Conservation (phyloP, 2,113 vertebrate genomes). For the Pelmatolapia mariae region DNA sequence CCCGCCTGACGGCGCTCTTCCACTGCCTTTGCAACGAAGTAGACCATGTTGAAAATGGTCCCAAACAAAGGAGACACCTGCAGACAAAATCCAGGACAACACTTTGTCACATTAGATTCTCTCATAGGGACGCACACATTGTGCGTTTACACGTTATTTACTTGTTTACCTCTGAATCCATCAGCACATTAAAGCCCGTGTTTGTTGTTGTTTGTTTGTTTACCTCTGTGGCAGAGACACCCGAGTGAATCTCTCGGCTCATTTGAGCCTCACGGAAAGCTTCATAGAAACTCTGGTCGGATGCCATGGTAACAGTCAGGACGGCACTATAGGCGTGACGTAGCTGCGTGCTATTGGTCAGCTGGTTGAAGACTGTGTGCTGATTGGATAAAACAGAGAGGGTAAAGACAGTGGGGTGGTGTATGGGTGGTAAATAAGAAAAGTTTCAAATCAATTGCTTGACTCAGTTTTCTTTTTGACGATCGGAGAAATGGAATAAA, state of each 20-base stretch:
- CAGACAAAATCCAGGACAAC: background rate
- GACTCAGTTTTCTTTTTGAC: background rate
- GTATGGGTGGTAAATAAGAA: background rate
- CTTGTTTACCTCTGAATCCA: background rate
- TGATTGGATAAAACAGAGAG: background rate
- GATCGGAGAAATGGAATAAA: background rate
- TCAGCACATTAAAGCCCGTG: background rate
- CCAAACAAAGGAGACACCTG: slow-evolving; percentile 87
- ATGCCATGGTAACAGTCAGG: slow-evolving; percentile 80
- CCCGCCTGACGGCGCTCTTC: slow-evolving; percentile 57
- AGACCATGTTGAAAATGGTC: slow-evolving; percentile 84
- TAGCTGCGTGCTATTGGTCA: slow-evolving; percentile 76
- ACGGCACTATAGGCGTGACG: slow-evolving; percentile 80
- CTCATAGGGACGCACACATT: background rate
- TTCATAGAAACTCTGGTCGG: slow-evolving; percentile 70
- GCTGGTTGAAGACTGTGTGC: slow-evolving; percentile 44
- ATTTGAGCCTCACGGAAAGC: slow-evolving; percentile 70
- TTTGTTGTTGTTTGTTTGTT: background rate
- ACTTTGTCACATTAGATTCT: rapidly evolving
- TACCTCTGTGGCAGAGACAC: slow-evolving; percentile 44
- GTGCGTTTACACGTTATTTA: background rate
- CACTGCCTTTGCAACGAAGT: slow-evolving; percentile 71
- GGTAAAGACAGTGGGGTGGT: rapidly evolving
- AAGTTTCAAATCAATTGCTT: background rate
- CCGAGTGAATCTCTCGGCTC: slow-evolving; percentile 57